Conservation (phyloP, 2,113 vertebrate species). For the Hemichromis elongatus region DNA sequence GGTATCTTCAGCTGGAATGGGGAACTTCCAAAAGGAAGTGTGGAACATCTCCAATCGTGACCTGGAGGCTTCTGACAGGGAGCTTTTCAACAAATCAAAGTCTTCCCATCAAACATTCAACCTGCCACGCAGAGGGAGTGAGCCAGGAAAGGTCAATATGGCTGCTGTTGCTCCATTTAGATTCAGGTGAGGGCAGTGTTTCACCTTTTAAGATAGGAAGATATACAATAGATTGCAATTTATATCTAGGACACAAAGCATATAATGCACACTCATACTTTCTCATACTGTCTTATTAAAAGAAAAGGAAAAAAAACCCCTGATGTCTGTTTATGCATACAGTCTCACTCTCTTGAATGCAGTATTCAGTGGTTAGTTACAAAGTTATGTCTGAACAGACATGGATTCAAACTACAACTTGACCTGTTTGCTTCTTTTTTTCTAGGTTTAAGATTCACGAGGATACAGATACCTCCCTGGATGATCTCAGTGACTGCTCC, state of each 20-base stretch:
- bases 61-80: neutral
- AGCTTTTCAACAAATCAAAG: conserved; percentile 8
- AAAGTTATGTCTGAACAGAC: neutral
- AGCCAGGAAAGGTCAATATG: conserved; percentile 63
- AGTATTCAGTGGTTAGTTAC: neutral
- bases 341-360: neutral
- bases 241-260: neutral
- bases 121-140: conserved; percentile 31
- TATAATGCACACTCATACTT: neutral
- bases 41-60: conserved; percentile 27
- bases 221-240: neutral
- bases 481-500: conserved; percentile 74
- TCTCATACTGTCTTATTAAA: neutral
- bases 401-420: neutral
- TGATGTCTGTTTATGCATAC: neutral
- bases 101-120: conserved; percentile 6
- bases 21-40: neutral
- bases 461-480: conserved; percentile 50
- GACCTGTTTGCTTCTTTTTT: neutral
- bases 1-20: neutral
- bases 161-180: conserved; percentile 73
- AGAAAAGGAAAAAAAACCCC: fast-evolving
- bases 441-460: conserved; percentile 64
- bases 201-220: neutral
- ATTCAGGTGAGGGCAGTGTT: conserved; percentile 69